A percentile compares a stretch with the other conserved stretches of the same genome.
Conservation (phyloP, 2,113 vertebrate species). For the Gracilinanus agilis region DNA sequence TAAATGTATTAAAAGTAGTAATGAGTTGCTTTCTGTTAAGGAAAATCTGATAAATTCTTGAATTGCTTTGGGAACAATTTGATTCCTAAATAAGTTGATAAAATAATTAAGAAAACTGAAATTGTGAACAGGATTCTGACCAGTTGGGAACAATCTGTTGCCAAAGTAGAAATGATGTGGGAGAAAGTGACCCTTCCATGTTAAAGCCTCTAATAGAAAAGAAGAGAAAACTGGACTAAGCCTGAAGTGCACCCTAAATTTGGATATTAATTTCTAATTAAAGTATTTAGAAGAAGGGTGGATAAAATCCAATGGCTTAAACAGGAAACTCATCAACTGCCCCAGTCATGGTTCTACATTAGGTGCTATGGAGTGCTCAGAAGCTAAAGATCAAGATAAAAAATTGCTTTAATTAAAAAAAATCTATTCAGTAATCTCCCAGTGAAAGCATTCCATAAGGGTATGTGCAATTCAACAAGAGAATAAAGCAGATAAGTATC, state of each 20-base stretch:
- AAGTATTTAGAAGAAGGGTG: background rate
- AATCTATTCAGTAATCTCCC: background rate
- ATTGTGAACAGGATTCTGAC: background rate
- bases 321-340: background rate
- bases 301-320: background rate
- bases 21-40: background rate
- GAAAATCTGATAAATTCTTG: background rate
- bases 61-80: background rate
- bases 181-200: background rate
- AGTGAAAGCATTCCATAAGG: background rate
- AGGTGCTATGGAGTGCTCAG: background rate
- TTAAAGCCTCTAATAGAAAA: background rate
- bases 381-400: background rate
- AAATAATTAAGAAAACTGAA: background rate
- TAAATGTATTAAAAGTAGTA: background rate
- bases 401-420: background rate
- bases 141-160: background rate
- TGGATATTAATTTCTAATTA: background rate
- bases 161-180: background rate
- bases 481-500: background rate
- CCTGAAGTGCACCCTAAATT: background rate
- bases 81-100: background rate
- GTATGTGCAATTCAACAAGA: background rate
- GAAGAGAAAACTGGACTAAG: background rate
- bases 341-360: background rate